These are phyloP conservation scores for Eilema depressum DNA, from an alignment of 2,888 invertebrate genomes.

Conservation along the genomic window DNA sequence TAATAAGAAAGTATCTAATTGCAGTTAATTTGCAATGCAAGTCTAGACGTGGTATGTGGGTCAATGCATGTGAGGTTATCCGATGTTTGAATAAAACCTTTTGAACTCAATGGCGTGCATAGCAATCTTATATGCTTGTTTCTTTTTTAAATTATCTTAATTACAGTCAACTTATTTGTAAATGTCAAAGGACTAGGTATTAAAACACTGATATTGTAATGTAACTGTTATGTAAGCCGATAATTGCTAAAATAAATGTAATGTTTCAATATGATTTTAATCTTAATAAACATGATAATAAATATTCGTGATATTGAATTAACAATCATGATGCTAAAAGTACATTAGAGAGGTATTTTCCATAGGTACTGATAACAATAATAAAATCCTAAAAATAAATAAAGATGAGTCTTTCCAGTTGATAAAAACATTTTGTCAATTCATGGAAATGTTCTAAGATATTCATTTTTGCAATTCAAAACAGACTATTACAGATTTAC, in stretches of 20 bases:
- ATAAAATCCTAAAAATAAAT: background rate
- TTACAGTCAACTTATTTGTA: background rate
- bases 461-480: constrained; percentile 8
- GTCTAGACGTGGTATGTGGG: constrained; percentile 21
- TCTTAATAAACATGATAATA: no score
- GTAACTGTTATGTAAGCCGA: background rate
- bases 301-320: no score
- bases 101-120: constrained; percentile 6
- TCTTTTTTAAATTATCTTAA: background rate
- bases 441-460: constrained; percentile 28
- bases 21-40: constrained; percentile 37
- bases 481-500: constrained; percentile 28
- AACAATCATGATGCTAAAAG: background rate
- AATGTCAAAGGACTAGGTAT: background rate
- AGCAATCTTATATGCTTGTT: background rate
- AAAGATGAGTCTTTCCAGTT: constrained; percentile 15
- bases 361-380: background rate
- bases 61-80: constrained; percentile 6
- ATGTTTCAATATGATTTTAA: background rate
- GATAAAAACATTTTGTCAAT: constrained; percentile 26
- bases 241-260: background rate
- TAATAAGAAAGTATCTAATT: constrained; percentile 68
- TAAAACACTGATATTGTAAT: background rate
- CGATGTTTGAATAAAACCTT: background rate
- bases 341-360: no score